These are phyloP conservation scores for Buathra laborator DNA, from an alignment of 2,888 invertebrate species.

Conservation along the genomic window DNA sequence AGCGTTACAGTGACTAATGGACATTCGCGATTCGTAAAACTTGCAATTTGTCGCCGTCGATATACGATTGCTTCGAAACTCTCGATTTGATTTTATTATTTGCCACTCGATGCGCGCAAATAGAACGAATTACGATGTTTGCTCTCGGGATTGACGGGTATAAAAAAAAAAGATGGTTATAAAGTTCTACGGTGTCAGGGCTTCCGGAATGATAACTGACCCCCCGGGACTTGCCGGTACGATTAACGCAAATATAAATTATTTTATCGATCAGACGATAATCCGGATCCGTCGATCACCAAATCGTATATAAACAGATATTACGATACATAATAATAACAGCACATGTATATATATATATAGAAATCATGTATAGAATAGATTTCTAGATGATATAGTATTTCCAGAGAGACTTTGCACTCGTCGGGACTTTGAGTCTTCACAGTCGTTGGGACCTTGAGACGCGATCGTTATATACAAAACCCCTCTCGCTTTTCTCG, in stretches of 20 bases:
- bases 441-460: constrained; percentile 6
- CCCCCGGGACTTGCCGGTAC: neutral
- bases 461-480: neutral
- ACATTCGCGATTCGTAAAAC: neutral
- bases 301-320: neutral
- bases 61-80: neutral
- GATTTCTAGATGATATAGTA: neutral
- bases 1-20: neutral
- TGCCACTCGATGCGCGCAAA: neutral
- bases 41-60: neutral
- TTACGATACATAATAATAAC: neutral
- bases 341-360: neutral
- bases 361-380: no score
- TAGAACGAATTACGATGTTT: neutral
- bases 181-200: constrained; percentile 1
- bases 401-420: constrained; percentile 32
- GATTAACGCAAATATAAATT: neutral
- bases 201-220: neutral
- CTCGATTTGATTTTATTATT: neutral
- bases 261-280: neutral
- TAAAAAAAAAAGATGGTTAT: neutral
- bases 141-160: neutral
- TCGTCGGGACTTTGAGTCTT: constrained; percentile 42
- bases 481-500: neutral
- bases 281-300: neutral